Evolutionary conservation across 2,113 vertebrate species (phyloP).

Genomic region (Lonchura striata): DNA sequence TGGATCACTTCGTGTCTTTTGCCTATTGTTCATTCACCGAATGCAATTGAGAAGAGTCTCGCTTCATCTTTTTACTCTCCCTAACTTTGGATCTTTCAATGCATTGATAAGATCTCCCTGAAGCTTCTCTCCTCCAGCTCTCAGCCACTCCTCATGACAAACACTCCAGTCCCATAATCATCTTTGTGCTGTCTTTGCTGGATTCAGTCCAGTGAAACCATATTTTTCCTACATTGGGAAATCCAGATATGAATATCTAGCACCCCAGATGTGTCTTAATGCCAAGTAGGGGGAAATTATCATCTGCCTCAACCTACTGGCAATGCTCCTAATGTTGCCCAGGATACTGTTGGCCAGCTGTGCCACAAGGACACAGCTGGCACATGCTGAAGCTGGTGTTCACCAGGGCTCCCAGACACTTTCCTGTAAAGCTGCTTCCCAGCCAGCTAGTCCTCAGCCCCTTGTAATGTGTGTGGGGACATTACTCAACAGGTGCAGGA

Average conservation of each 20-base stretch:
- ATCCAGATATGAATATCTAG: background rate
- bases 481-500: background rate
- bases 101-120: background rate
- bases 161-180: background rate
- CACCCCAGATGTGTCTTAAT: background rate
- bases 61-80: background rate
- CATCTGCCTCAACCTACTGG: background rate
- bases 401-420: background rate
- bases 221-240: background rate
- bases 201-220: background rate
- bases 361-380: background rate
- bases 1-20: background rate
- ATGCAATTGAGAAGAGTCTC: background rate
- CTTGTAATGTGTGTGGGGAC: too few relatives aligned
- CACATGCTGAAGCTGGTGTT: background rate
- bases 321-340: background rate
- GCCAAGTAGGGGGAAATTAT: background rate
- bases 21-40: background rate
- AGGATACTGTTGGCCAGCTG: background rate
- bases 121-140: background rate
- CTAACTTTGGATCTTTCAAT: background rate
- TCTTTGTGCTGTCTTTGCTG: background rate
- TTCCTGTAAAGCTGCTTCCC: background rate
- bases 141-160: background rate
- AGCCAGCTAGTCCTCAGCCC: background rate